Evolutionary conservation across 1,140 invertebrate species (phyloP), one percentile per base, ranked within the genome.

Genomic region (Lepidurus couesii): DNA sequence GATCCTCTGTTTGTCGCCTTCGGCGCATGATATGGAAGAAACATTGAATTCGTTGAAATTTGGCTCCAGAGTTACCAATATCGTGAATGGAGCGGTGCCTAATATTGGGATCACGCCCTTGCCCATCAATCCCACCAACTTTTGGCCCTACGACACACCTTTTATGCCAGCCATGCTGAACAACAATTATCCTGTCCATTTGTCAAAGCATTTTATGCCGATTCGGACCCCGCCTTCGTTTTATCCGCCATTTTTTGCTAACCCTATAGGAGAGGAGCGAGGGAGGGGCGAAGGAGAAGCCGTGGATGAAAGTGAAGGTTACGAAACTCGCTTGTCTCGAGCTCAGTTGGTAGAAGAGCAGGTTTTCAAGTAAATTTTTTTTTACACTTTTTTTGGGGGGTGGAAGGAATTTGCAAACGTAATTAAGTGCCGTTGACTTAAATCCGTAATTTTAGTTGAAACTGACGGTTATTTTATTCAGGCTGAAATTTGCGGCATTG

Each of bases 401-500:
- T 4, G 16, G 1, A 65, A 7, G 42, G 44, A 44, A 44, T 11
- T 77, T 16, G 45, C 44, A 34, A 34, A 34, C 3, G 34, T 34
- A 34, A 34, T 34, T 34, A 34, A 34, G 34, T 34, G 34, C 26
- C 26, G 3, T 4, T 34, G 34, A 34, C 34, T 34, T 34, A 34
- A 4, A 34, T 3, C 1, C 3, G 34, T 34, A 34, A 34, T 34
- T 34, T 34, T 34, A 34, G 2, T 34, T 34, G 3, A 34, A 34
- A 34, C 44, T 53, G 4, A 78, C 21, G 42, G 9, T 44, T 77
- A 1, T 42, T 21, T 74, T 7, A 79, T 78, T 73, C 43, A 82
- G 82, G 75, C 84, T 94, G 77, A 91, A 93, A 84, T 94, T 94
- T 86, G 92, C 92, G 24, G 91, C 92, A 42, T 86, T 90, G 79